Base-by-base conservation (phyloP, 2,797 vertebrate genomes). In the Lophura swinhoii region DNA sequence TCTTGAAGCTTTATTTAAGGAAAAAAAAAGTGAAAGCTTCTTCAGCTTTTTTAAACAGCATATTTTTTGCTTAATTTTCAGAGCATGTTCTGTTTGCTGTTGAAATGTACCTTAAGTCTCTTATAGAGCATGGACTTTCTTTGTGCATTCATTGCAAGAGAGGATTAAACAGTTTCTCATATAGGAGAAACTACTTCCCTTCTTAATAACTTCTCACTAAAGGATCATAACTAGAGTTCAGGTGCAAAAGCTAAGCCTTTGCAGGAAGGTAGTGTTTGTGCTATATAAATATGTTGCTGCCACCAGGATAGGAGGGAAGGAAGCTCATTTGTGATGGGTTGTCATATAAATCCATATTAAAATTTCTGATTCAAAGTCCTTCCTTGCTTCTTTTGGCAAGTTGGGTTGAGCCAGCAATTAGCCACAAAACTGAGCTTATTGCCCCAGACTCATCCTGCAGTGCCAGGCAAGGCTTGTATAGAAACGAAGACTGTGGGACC, bases 41-140 rank as follows among this genome's bases (percentile, higher is more conserved):
- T 87, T 10, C 41, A 89, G 84, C n/a, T 67, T 75, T 87, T 86
- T 74, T 18, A 79, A 79, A 62, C 7, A 41, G 26, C 10, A 37
- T 28, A 83, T 31, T 58, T 58, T 20, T 64, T 55, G 46, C 63
- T 89, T 78, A 29, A 35, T 73, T 85, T 88, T 88, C 56, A 78
- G 37, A 91, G 21, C 1, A 2, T 62, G 73, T 70, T 82, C 58
- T 60, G 35, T 37, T 56, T 2, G 1, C 37, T 60, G 63, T 22
- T 71, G 73, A 79, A 66, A 62, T 8, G 15, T 12, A 66, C 58
- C 51, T 78, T 66, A 66, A 74, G 74, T 59, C 2, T 3, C 0
- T 1, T 28, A 49, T 35, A 60, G 24, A 28, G 46, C 0, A 0
- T 41, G 16, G 23, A 66, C 9, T 60, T 59, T 63, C 49, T 72